Percentiles rank a stretch among this genome's conserved stretches.
phyloP scores from a whole-genome alignment of 2,797 vertebrate genomes.

The Phataginus tetradactyla region DNA sequence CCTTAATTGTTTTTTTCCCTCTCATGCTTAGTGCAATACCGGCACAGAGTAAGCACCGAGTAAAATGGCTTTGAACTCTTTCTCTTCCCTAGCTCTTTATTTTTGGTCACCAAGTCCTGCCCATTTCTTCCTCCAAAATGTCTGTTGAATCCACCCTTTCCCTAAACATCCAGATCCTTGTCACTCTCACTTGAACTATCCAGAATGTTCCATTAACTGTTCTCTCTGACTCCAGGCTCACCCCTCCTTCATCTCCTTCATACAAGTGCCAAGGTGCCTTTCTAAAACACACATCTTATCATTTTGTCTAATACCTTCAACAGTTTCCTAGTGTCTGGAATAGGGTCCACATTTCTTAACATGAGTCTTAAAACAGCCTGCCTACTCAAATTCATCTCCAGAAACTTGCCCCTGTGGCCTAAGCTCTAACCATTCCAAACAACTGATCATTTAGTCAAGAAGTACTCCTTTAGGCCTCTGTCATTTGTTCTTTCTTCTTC shows the following conservation, averaged over 20 bases:
- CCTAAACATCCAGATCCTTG: background rate
- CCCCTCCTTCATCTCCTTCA: background rate
- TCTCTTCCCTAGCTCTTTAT: background rate
- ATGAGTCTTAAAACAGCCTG: background rate
- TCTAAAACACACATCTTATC: background rate
- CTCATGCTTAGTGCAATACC: too few relatives aligned
- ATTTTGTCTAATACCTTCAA: background rate
- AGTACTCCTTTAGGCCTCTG: background rate
- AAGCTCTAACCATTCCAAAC: background rate
- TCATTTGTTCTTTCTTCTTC: background rate
- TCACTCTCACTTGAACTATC: background rate
- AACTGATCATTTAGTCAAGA: background rate
- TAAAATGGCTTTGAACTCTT: background rate
- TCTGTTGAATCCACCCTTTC: background rate
- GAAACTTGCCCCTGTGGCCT: background rate
- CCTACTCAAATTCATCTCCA: background rate
- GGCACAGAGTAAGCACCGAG: background rate
- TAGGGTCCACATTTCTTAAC: background rate
- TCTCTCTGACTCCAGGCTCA: background rate
- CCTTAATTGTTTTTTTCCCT: background rate
- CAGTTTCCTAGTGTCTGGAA: background rate
- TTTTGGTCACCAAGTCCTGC: background rate
- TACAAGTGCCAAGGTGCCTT: background rate
- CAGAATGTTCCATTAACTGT: background rate
- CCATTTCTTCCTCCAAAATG: background rate